Base-by-base conservation (phyloP, 2,888 invertebrate genomes). In the Lithophane semibrunnea region DNA sequence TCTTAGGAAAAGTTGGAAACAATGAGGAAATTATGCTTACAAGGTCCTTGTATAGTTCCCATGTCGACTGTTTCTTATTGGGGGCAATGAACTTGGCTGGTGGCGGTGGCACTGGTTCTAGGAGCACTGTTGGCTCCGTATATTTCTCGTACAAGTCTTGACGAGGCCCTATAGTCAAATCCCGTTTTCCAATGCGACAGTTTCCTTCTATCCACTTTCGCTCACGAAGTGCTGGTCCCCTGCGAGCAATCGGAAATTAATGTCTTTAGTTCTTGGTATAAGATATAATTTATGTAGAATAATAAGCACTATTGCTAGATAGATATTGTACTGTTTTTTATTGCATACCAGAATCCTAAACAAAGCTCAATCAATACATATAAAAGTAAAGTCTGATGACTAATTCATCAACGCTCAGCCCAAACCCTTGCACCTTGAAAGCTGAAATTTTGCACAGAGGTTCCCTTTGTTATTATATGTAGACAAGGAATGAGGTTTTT, bases 141-240 rank as follows among this genome's bases (percentile, higher is more conserved):
- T 8, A 79, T n/a, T 16, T 47, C 60, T 72, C 72, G 54, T 79
- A 79, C 10, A 72, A n/a, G 44, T 67, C 61, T 12, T 0, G 3
- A 13, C 60, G 66, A 61, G 79, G 60, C 2, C 79, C 78, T 49
- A 37, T 37, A 37, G 3, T 37, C 37, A 37, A 37, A 37, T 37
- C 37, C 37, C 3, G 2, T 37, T 37, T 37, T 37, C 18, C 24
- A 4, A 13, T 0, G n/a, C 71, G 72, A 72, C 78, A 79, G 42
- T 78, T 61, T 0, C 61, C 10, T 18, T 16, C 0, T 54, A 79
- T 78, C 79, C 79, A 79, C 10, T 21, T 37, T 21, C 49, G 78
- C 13, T 79, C 78, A 10, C 0, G 13, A n/a, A 0, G 0, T 13
- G n/a, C 21, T 21, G 78, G 65, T 13, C 44, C 16, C 47, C 78